Percentiles rank a stretch among this genome's conserved stretches.
Conservation (phyloP, 1,140 invertebrate species). For the Thaumatotibia leucotreta region DNA sequence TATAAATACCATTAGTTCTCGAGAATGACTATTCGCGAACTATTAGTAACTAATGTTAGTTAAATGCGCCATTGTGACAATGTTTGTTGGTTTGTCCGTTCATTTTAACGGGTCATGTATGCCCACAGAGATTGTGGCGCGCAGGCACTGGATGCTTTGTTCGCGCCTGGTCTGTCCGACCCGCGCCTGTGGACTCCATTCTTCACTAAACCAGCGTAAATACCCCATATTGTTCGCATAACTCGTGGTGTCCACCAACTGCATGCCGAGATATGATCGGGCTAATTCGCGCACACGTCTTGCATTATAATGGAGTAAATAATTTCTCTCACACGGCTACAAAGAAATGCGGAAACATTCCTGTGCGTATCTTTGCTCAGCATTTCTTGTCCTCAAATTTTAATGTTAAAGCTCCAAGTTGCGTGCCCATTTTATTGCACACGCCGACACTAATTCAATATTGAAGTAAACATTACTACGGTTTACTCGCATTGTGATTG, state of each 20-base stretch:
- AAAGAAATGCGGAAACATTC: conserved; percentile 35
- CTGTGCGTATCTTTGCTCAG: conserved; percentile 29
- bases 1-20: no score
- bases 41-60: no score
- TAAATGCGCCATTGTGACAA: no score
- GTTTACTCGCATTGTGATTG: conserved; percentile 31
- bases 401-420: conserved; percentile 29
- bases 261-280: conserved; percentile 32
- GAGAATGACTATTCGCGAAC: no score
- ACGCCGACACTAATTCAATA: conserved; percentile 46
- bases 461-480: conserved; percentile 49
- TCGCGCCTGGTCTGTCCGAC: conserved; percentile 5
- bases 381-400: conserved; percentile 25
- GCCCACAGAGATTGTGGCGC: neutral
- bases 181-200: conserved; percentile 8
- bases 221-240: conserved; percentile 32
- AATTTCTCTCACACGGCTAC: conserved; percentile 25
- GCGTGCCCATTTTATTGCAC: conserved; percentile 32
- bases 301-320: conserved; percentile 29
- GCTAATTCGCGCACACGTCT: conserved; percentile 32
- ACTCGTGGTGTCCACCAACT: conserved; percentile 22
- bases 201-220: conserved; percentile 21
- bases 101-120: neutral
- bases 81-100: no score
- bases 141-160: conserved; percentile 10